Evolutionary conservation across 2,797 vertebrate species (phyloP).

Genomic region (Graptemys geographica): DNA sequence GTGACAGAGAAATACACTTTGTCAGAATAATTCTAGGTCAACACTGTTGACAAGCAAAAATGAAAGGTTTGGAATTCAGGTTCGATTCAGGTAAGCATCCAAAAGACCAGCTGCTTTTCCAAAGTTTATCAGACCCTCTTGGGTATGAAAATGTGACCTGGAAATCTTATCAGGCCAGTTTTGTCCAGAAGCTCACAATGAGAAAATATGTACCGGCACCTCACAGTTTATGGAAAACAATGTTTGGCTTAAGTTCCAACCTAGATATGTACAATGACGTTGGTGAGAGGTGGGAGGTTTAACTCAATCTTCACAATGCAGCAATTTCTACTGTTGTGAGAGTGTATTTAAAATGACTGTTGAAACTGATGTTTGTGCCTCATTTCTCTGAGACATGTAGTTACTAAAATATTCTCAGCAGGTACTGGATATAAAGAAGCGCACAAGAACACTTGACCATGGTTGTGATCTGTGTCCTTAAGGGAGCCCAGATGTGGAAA

Average conservation of each 20-base stretch:
- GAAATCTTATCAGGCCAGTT: background rate
- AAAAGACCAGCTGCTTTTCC: background rate
- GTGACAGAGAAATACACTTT: background rate
- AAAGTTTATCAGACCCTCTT: background rate
- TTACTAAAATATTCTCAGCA: background rate
- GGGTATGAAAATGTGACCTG: background rate
- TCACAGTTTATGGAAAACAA: background rate
- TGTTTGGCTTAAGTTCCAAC: background rate
- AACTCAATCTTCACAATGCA: background rate
- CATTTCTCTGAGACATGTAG: constrained; percentile 10
- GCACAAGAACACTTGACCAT: background rate
- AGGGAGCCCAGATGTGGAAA: constrained; percentile 13
- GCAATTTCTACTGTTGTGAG: background rate
- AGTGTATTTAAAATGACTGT: constrained; percentile 8
- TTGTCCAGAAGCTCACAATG: background rate
- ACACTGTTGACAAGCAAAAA: background rate
- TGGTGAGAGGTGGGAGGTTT: background rate
- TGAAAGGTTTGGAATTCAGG: background rate
- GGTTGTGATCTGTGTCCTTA: constrained; percentile 13
- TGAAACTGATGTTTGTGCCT: background rate
- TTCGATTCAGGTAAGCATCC: background rate
- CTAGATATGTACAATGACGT: background rate
- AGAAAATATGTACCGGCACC: background rate
- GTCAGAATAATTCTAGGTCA: background rate
- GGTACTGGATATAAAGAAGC: constrained; percentile 4